Evolutionary conservation across 2,888 invertebrate genomes (phyloP), one percentile per base, ranked within the genome.

Genomic region (Torymus auratus): DNA sequence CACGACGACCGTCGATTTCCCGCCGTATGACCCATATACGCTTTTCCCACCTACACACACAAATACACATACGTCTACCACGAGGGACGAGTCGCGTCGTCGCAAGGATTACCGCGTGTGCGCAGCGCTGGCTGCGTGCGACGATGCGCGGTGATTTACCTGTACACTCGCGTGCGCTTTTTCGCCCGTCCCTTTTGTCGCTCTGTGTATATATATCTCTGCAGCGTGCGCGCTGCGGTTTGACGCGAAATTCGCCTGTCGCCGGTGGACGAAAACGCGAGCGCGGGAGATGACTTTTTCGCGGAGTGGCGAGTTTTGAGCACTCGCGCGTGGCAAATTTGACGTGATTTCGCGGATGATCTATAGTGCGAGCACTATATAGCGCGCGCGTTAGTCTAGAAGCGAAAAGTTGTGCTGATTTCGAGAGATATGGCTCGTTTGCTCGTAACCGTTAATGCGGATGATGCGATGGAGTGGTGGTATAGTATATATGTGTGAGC

Each of bases 111-210:
- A 78, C 50, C 67, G 60, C 68, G 55, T n/a, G 53, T 12, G 50
- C 52, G 52, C 56, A 28, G 5, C 12, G 0, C 15, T 41, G 11
- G 23, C 58, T 60, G 61, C 28, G 28, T 60, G 23, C 14, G 50
- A 58, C 56, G 58, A 14, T 20, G 50, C 58, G 65, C 14, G 68
- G 67, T 69, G 78, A 73, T 79, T 72, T 69, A 68, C 78, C 71
- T 62, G 62, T 60, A 79, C 64, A 72, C 79, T 13, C n/a, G 78
- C 81, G 79, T 68, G 76, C 83, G 68, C 72, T 58, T 50, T 68
- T 67, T 68, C n/a, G 53, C 20, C 14, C 62, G 41, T 53, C 64
- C 60, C 69, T 62, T 72, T 56, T 76, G 55, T 62, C 62, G 62
- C 52, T 56, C 65, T 55, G 41, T 52, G 50, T 67, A n/a, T 20